Conservation (phyloP, 2,113 vertebrate species). For the Malurus melanocephalus region DNA sequence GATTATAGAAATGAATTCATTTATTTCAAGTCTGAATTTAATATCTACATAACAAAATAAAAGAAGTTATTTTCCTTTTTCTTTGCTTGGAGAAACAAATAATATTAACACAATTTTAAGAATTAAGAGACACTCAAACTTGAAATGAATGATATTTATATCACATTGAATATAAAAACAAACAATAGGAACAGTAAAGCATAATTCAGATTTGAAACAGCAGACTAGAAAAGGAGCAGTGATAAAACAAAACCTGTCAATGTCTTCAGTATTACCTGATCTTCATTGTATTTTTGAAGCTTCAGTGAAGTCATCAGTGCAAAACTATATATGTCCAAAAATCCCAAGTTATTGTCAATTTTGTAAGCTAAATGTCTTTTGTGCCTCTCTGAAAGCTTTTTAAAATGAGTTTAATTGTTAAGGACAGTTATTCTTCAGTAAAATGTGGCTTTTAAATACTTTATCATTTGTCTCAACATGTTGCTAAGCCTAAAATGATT, state of each 20-base stretch:
- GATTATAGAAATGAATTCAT: not conserved
- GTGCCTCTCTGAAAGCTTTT: not conserved
- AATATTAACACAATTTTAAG: not conserved
- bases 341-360: not conserved
- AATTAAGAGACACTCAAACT: not conserved
- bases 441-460: slow-evolving; percentile 24
- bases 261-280: not conserved
- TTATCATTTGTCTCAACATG: not conserved
- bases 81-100: not conserved
- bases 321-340: not conserved
- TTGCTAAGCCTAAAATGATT: not conserved
- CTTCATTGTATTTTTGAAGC: not conserved
- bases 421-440: not conserved
- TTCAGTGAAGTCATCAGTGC: not conserved
- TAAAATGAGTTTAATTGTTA: not conserved
- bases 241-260: not conserved
- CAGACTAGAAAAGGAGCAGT: not conserved
- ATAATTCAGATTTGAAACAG: not conserved
- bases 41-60: not conserved
- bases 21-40: not conserved
- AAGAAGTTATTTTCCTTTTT: not conserved
- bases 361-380: not conserved
- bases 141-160: not conserved
- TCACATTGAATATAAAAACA: not conserved
- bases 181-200: not conserved